Evolutionary conservation across 2,797 vertebrate genomes (phyloP).

Genomic region (Poecilia picta): DNA sequence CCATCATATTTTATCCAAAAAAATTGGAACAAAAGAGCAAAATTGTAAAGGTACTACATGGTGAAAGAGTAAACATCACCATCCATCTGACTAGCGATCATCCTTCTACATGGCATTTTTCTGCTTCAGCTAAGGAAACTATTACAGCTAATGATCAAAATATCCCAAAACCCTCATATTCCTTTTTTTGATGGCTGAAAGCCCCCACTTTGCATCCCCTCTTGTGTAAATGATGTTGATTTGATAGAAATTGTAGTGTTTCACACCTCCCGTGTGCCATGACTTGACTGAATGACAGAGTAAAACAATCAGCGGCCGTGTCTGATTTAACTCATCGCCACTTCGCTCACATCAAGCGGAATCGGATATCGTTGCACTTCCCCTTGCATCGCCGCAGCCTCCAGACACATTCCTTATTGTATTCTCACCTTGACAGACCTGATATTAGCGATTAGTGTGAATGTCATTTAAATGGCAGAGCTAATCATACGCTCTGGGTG

Average conservation of each 20-base stretch:
- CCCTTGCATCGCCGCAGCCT: constrained; percentile 32
- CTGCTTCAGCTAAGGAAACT: constrained; percentile 27
- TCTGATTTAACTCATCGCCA: constrained; percentile 67
- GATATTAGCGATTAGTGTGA: constrained; percentile 79
- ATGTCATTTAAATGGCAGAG: constrained; percentile 82
- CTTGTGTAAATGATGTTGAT: constrained; percentile 49
- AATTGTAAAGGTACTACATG: background rate
- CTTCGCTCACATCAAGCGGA: constrained; percentile 54
- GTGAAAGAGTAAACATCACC: background rate
- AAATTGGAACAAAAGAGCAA: background rate
- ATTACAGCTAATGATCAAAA: constrained; percentile 2
- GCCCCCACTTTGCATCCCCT: constrained; percentile 41
- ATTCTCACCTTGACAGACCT: constrained; percentile 71
- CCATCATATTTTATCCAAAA: background rate
- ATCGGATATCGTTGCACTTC: constrained; percentile 58
- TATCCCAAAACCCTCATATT: background rate
- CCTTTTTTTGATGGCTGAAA: constrained; percentile 46
- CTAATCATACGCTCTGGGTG: constrained; percentile 74
- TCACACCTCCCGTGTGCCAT: constrained; percentile 48
- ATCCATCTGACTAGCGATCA: background rate
- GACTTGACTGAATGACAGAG: constrained; percentile 50
- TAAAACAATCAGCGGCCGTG: constrained; percentile 56
- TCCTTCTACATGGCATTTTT: background rate
- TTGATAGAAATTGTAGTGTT: constrained; percentile 50
- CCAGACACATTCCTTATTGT: constrained; percentile 59